Conservation (phyloP, 2,888 invertebrate genomes). For the Sesia bembeciformis region DNA sequence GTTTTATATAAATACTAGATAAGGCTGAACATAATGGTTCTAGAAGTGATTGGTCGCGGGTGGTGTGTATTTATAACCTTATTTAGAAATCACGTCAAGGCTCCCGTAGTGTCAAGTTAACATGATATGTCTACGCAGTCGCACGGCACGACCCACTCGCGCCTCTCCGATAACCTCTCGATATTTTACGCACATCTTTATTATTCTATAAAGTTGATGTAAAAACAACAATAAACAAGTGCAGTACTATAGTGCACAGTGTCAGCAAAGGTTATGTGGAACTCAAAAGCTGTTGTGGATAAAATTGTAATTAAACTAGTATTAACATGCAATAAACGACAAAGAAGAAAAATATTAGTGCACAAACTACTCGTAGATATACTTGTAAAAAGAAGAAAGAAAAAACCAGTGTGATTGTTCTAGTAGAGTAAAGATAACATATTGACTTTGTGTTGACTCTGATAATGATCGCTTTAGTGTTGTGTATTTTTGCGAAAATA, state of each 20-base stretch:
- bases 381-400: conserved; percentile 33
- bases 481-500: conserved; percentile 45
- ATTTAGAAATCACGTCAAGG: conserved; percentile 43
- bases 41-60: conserved; percentile 28
- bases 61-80: conserved; percentile 25
- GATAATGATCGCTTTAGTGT: conserved; percentile 48
- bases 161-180: conserved; percentile 42
- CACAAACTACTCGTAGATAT: conserved; percentile 13
- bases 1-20: background rate
- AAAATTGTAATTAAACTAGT: conserved; percentile 13
- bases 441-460: background rate
- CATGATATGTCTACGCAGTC: conserved; percentile 26
- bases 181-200: conserved; percentile 16
- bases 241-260: conserved; percentile 18
- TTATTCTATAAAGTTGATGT: background rate
- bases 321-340: conserved; percentile 10
- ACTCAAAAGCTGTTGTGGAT: conserved; percentile 14
- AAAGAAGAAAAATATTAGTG: conserved; percentile 17
- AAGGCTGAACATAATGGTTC: background rate
- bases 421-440: background rate
- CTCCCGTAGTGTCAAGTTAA: conserved; percentile 21
- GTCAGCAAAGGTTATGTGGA: conserved; percentile 28
- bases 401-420: conserved; percentile 14
- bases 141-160: conserved; percentile 19
- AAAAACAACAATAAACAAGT: conserved; percentile 10